Percentiles rank a stretch among this genome's conserved stretches.
Evolutionary conservation across 2,113 vertebrate genomes (phyloP).

Genomic region (Gobio gobio): DNA sequence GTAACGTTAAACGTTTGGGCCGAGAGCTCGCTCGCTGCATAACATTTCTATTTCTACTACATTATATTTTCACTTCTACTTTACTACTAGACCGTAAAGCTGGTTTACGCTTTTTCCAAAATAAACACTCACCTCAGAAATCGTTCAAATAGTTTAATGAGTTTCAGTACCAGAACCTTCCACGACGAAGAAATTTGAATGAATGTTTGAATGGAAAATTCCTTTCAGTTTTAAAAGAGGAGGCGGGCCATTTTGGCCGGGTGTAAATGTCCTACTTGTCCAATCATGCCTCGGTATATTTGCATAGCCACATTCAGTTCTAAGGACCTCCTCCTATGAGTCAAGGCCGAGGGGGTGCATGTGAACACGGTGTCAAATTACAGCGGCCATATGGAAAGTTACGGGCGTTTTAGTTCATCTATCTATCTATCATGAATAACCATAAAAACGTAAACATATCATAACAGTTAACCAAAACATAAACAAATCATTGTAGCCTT

Average conservation of each 20-base stretch:
- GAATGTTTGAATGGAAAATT: conserved; percentile 70
- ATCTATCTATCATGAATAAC: too few relatives aligned
- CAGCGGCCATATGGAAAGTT: neutral
- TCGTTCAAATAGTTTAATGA: neutral
- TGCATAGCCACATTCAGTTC: neutral
- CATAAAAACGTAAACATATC: too few relatives aligned
- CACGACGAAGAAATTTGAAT: neutral
- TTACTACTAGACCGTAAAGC: neutral
- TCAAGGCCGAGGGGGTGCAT: neutral
- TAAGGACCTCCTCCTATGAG: neutral
- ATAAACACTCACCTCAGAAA: conserved; percentile 16
- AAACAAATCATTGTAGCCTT: too few relatives aligned
- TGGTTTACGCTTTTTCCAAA: neutral
- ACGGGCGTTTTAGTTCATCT: neutral
- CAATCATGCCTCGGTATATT: conserved; percentile 13
- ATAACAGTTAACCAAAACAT: too few relatives aligned
- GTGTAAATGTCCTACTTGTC: neutral
- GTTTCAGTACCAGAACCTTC: neutral
- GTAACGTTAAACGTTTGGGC: neutral
- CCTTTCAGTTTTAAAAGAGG: conserved; percentile 56
- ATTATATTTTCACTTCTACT: neutral
- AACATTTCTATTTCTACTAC: neutral
- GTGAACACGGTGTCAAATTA: conserved; percentile 26
- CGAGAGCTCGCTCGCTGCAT: neutral
- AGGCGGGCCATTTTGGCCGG: neutral